A percentile compares a stretch with the other conserved stretches of the same genome.
Evolutionary conservation across 2,113 vertebrate genomes (phyloP).

Genomic region (Oryzias celebensis): DNA sequence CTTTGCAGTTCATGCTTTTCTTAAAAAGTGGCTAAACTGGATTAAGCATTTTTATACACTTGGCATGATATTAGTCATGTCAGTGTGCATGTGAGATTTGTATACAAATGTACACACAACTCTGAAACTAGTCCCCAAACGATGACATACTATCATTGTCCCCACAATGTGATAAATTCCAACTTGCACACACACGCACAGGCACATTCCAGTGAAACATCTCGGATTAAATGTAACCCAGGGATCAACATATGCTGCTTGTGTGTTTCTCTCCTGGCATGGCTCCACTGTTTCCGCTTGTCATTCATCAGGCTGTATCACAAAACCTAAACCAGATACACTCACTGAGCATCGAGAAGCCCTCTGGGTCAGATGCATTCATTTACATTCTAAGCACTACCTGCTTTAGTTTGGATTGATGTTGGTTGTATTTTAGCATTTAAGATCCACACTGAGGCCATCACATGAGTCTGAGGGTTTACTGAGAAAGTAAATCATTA

Average conservation of each 20-base stretch:
- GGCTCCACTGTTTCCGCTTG: slow-evolving; percentile 20
- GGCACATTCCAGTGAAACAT: slow-evolving; percentile 47
- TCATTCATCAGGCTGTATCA: slow-evolving; percentile 10
- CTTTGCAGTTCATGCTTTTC: too few relatives aligned
- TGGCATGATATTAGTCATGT: too few relatives aligned
- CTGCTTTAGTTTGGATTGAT: slow-evolving; percentile 1
- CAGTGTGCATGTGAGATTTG: too few relatives aligned
- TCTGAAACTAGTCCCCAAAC: too few relatives aligned
- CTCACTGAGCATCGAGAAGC: background rate
- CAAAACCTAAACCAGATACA: slow-evolving; percentile 16
- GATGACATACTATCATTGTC: too few relatives aligned
- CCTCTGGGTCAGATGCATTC: background rate
- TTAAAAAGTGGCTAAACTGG: too few relatives aligned
- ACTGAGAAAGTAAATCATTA: background rate
- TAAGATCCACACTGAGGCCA: background rate
- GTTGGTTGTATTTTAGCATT: background rate
- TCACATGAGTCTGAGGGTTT: background rate
- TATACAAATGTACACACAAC: too few relatives aligned
- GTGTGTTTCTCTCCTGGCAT: slow-evolving; percentile 21
- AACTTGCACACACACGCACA: slow-evolving; percentile 9
- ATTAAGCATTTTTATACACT: too few relatives aligned
- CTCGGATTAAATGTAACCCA: slow-evolving; percentile 55
- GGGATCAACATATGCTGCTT: slow-evolving; percentile 54
- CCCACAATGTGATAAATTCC: slow-evolving; percentile 1
- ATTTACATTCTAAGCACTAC: background rate